These are phyloP conservation scores for Drosophila imparisetae DNA, from an alignment of 2,888 invertebrate species.

Conservation along the genomic window DNA sequence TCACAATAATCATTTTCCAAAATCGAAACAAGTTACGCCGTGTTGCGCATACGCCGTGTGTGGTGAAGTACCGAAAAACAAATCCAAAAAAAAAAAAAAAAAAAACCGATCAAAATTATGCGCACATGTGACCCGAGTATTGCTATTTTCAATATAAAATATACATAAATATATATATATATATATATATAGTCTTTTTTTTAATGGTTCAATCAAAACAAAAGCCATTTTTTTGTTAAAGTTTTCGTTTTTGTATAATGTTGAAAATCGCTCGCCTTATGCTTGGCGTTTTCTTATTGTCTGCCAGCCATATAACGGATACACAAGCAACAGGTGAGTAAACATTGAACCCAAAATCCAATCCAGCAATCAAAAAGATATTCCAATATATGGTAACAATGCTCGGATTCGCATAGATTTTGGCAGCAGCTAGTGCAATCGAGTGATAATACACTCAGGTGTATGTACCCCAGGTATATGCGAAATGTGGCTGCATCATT, in stretches of 20 bases:
- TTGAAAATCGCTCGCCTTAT: constrained; percentile 53
- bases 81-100: constrained; percentile 1
- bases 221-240: constrained; percentile 16
- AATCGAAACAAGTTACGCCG: constrained; percentile 22
- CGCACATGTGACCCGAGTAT: constrained; percentile 6
- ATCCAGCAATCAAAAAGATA: neutral
- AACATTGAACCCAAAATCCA: constrained; percentile 17
- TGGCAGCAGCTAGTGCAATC: neutral
- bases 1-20: constrained; percentile 3
- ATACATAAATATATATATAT: neutral
- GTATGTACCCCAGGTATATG: too few species aligned
- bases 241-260: constrained; percentile 48
- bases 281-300: constrained; percentile 57
- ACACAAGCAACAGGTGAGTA: constrained; percentile 68
- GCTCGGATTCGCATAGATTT: neutral
- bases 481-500: neutral
- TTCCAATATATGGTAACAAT: neutral
- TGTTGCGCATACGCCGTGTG: constrained; percentile 65
- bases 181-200: too few species aligned
- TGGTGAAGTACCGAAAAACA: constrained; percentile 19
- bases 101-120: neutral
- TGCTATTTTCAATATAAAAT: neutral
- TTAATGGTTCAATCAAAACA: constrained; percentile 9
- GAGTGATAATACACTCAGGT: too few species aligned
- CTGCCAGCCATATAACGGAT: constrained; percentile 56